Base-by-base conservation (phyloP, 2,797 vertebrate species). In the Darevskia nairensis region DNA sequence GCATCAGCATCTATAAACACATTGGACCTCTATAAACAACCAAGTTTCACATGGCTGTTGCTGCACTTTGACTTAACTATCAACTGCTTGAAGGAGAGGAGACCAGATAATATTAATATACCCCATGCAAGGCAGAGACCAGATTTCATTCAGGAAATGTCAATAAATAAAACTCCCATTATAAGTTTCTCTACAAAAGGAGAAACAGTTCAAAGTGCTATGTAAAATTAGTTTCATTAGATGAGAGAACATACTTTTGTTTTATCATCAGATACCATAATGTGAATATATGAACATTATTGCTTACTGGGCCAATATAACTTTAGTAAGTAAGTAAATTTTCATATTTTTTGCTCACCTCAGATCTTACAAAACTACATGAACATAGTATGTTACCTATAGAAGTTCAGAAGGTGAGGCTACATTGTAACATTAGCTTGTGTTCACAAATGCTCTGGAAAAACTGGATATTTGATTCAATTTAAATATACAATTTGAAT, bases 401-500 rank as follows among this genome's bases (percentile, higher is more conserved):
- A 59, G 0, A 0, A 25, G 77, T 91, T 92, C 93, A 91, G 93
- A 79, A 90, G 86, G 23, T 75, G 61, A 94, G 90, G 72, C n/a
- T 78, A 32, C 90, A 86, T 89, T 71, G 87, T 87, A 87, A 29
- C 89, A 80, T 89, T 90, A 94, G 89, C 91, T 90, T 86, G 82
- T 90, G 91, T 90, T 87, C 80, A 82, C 44, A 90, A 87, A 69
- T 64, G 84, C 90, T 88, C 89, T 82, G 91, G 86, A 80, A 89
- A 74, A 77, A 77, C 25, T 25, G 32, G n/a, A 87, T 50, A 84
- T 64, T 80, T 77, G 44, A 50, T 17, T 81, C 46, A 17, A 61
- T 88, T 92, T 82, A 19, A 93, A 93, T 86, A 94, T 94, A 93
- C 91, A 84, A 91, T 90, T 89, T 92, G 92, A 94, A 76, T 86